Conservation (phyloP, 2,888 invertebrate genomes). For the Diaprepes abbreviatus region DNA sequence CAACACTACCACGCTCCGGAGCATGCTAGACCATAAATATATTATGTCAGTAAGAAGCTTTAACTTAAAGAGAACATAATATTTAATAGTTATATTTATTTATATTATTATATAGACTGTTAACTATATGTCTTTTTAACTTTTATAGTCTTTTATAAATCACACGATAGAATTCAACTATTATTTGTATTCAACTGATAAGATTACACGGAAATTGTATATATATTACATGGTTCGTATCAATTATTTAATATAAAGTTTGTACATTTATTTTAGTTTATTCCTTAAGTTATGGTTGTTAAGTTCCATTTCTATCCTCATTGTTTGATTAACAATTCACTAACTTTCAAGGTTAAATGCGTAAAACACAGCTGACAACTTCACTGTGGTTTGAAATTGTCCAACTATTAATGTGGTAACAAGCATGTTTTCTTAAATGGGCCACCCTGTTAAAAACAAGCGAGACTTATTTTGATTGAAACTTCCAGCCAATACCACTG, state of each 20-base stretch:
- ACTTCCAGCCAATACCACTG: too few species aligned
- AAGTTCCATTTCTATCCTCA: too few species aligned
- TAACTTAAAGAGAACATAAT: slow-evolving; percentile 4
- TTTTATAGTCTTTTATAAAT: slow-evolving; percentile 46
- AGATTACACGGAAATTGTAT: slow-evolving; percentile 22
- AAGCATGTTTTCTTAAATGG: too few species aligned
- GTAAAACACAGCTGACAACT: too few species aligned
- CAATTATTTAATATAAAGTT: slow-evolving; percentile 27
- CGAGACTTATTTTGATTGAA: too few species aligned
- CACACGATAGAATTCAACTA: slow-evolving; percentile 33
- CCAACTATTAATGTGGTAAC: too few species aligned
- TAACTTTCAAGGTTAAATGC: too few species aligned
- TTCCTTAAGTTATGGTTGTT: too few species aligned
- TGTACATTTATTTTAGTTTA: slow-evolving; percentile 21
- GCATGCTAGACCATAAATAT: slow-evolving; percentile 69
- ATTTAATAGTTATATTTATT: slow-evolving; percentile 42
- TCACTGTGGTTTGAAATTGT: too few species aligned
- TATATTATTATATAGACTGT: slow-evolving; percentile 45
- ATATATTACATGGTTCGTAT: slow-evolving; percentile 26
- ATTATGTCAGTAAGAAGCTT: slow-evolving; percentile 11
- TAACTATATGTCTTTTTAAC: slow-evolving; percentile 42
- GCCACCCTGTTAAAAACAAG: too few species aligned
- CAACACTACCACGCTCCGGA: slow-evolving; percentile 74
- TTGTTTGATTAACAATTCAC: too few species aligned
- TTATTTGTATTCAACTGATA: slow-evolving; percentile 32